Evolutionary conservation across 2,888 invertebrate genomes (phyloP).

Genomic region (Nomada flava): DNA sequence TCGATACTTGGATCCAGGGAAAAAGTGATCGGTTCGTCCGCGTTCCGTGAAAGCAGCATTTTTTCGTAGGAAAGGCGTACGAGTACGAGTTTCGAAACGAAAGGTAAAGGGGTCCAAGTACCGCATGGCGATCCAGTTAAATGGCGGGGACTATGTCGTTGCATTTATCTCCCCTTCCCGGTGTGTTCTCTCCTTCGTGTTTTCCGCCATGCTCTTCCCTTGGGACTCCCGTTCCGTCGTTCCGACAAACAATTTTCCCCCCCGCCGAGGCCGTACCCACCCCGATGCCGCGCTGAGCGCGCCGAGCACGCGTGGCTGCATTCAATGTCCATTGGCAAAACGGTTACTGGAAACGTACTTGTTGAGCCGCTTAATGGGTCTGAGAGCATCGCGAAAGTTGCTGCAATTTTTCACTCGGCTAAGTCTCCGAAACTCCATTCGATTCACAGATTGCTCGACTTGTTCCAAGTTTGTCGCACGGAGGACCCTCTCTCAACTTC

Average conservation of each 20-base stretch:
- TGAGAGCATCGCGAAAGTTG: constrained; percentile 78
- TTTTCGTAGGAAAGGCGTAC: constrained; percentile 14
- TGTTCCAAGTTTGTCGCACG: constrained; percentile 79
- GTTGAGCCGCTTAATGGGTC: constrained; percentile 82
- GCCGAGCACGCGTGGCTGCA: constrained; percentile 38
- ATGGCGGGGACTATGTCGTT: constrained; percentile 49
- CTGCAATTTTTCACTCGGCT: constrained; percentile 82
- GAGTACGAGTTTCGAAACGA: constrained; percentile 32
- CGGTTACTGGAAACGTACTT: constrained; percentile 76
- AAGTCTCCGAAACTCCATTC: constrained; percentile 79
- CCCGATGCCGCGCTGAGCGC: not conserved
- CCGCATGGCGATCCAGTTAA: constrained; percentile 38
- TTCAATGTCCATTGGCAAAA: constrained; percentile 61
- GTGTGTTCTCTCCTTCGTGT: constrained; percentile 44
- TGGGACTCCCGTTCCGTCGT: constrained; percentile 31
- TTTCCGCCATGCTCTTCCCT: constrained; percentile 23
- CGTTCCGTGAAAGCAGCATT: constrained; percentile 38
- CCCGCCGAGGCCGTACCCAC: constrained; percentile 17
- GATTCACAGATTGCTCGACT: constrained; percentile 81
- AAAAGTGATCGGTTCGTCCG: constrained; percentile 22
- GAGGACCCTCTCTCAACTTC: constrained; percentile 4
- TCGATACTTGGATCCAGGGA: constrained; percentile 37
- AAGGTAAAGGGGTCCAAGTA: not conserved
- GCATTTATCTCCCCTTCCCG: constrained; percentile 49
- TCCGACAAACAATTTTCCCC: constrained; percentile 64